phyloP scores from a whole-genome alignment of 1,140 invertebrate species.

The Xylocopa sonorina region DNA sequence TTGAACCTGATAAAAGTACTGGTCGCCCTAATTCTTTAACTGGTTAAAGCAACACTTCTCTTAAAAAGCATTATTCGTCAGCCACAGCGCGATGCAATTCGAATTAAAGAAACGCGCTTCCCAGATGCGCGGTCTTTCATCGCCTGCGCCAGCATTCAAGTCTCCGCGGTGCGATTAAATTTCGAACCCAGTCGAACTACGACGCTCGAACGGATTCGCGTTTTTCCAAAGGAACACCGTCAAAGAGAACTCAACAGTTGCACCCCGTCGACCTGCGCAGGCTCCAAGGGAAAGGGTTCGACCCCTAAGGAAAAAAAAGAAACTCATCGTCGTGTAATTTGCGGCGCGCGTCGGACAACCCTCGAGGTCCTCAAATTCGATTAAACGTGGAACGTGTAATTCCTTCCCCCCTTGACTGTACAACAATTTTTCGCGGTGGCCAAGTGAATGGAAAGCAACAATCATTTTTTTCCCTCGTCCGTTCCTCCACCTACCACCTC shows the following conservation, averaged over 20 bases:
- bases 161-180: slow-evolving; percentile 36
- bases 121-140: slow-evolving; percentile 19
- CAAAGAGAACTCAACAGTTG: slow-evolving; percentile 45
- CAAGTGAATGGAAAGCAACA: slow-evolving; percentile 61
- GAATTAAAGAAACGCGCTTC: background rate
- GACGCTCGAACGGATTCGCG: background rate
- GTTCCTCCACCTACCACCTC: slow-evolving; percentile 3
- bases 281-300: slow-evolving; percentile 44
- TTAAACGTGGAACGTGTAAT: slow-evolving; percentile 78
- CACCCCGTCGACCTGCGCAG: slow-evolving; percentile 42
- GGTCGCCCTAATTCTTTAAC: too few relatives aligned
- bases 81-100: too few relatives aligned
- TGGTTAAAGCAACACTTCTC: background rate
- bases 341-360: slow-evolving; percentile 32
- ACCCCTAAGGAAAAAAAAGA: slow-evolving; percentile 10
- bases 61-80: background rate
- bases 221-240: slow-evolving; percentile 1
- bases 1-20: too few relatives aligned
- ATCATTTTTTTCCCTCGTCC: slow-evolving; percentile 62
- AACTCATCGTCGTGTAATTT: slow-evolving; percentile 73
- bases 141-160: slow-evolving; percentile 35
- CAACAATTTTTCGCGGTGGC: slow-evolving; percentile 55
- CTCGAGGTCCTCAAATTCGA: slow-evolving; percentile 65
- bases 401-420: slow-evolving; percentile 63
- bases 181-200: slow-evolving; percentile 16